Evolutionary conservation across 1,140 invertebrate genomes (phyloP), one percentile per base, ranked within the genome.

Genomic region (Solenopsis invicta): DNA sequence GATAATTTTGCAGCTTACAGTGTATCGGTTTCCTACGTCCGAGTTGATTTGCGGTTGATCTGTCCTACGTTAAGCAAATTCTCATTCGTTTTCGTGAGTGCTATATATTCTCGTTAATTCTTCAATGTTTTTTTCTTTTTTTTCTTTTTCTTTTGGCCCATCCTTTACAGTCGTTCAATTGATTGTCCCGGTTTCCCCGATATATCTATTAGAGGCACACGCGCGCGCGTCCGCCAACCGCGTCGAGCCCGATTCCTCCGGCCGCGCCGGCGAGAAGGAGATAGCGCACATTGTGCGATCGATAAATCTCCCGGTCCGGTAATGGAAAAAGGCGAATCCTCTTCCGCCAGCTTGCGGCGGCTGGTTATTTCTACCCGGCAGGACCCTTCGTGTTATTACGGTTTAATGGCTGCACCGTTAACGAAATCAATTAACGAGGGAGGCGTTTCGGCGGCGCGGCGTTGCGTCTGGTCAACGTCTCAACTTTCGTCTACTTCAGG

Each of bases 341-440:
- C 74, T 85, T 82, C 59, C 82, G 59, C 72, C 45, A 37, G 77
- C n/a, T 76, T 76, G 29, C 29, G 29, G 59, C 48, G 45, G 72
- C 69, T 62, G 75, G 61, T 89, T 90, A 89, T 89, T 86, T 61
- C 62, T 74, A 61, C 88, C n/a, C 88, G 88, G 88, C 85, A 75
- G 85, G 77, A 89, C 72, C 69, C 67, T 85, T 34, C 54, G 34
- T n/a, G 71, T 85, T 86, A 89, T 90, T 87, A 87, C 54, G 48
- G 56, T 76, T 89, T 89, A 89, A 90, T 89, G 77, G 85, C 66
- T 61, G 56, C 41, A 41, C 77, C 59, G 85, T 90, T 90, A 90
- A 86, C 88, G 76, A 89, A 84, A 89, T 90, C 88, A 89, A 89
- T 90, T 90, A 90, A 89, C 71, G 21, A 81, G 50, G 18, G 21